Evolutionary conservation across 2,888 invertebrate genomes (phyloP).

Genomic region (Dioctria rufipes): DNA sequence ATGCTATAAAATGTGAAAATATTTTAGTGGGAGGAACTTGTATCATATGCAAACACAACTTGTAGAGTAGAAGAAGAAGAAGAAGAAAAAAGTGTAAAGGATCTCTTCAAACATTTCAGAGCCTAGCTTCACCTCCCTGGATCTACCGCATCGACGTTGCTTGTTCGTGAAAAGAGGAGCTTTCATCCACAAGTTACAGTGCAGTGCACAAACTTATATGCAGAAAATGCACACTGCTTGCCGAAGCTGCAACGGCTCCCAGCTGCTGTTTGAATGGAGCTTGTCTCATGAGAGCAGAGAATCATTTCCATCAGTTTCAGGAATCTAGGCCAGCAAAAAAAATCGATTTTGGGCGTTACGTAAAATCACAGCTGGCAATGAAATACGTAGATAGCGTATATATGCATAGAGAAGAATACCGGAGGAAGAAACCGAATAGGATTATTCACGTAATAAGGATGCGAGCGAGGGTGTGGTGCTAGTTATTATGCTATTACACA

Average conservation of each 20-base stretch:
- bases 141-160: background rate
- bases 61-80: background rate
- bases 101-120: background rate
- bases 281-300: conserved; percentile 30
- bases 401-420: too few species aligned
- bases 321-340: conserved; percentile 42
- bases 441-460: too few species aligned
- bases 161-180: conserved; percentile 8
- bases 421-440: too few species aligned
- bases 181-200: conserved; percentile 26
- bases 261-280: conserved; percentile 22
- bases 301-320: conserved; percentile 33
- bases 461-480: too few species aligned
- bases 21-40: background rate
- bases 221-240: conserved; percentile 35
- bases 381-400: background rate
- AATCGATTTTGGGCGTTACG: conserved; percentile 48
- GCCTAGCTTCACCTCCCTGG: background rate
- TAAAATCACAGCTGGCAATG: conserved; percentile 39
- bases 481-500: background rate
- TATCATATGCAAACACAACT: background rate
- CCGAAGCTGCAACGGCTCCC: conserved; percentile 7
- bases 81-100: background rate
- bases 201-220: conserved; percentile 3
- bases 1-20: background rate